Percentiles rank a stretch among this genome's conserved stretches.
Evolutionary conservation across 2,113 vertebrate species (phyloP).

Genomic region (Rhea pennata): DNA sequence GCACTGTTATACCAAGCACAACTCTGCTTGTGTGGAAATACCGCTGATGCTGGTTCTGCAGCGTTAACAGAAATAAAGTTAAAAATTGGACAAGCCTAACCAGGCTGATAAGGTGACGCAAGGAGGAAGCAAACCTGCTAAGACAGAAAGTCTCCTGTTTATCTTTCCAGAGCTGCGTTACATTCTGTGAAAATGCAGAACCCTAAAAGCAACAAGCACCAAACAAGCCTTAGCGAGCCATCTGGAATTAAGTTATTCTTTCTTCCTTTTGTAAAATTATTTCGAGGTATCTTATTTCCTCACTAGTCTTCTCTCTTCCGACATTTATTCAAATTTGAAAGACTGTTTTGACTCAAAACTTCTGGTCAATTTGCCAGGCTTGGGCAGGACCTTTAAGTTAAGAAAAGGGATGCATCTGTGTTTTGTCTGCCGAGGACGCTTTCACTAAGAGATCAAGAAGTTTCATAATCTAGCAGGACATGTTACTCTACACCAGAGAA

Average conservation of each 20-base stretch:
- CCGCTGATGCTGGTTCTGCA: neutral
- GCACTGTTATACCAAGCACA: neutral
- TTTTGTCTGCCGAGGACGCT: slow-evolving; percentile 5
- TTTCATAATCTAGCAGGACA: neutral
- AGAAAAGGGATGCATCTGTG: neutral
- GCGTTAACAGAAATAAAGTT: neutral
- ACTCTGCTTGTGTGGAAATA: neutral
- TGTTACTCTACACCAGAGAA: slow-evolving; percentile 59
- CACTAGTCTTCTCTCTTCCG: neutral
- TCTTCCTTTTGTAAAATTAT: neutral
- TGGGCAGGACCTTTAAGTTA: neutral
- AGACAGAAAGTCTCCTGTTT: neutral
- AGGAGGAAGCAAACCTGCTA: neutral
- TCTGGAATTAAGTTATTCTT: neutral
- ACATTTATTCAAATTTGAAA: neutral
- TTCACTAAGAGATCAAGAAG: slow-evolving; percentile 2
- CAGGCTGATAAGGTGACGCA: neutral
- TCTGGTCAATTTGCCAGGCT: neutral
- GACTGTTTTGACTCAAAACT: neutral
- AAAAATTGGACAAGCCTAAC: neutral
- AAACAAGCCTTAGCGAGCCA: neutral
- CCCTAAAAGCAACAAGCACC: neutral
- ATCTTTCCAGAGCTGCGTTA: neutral
- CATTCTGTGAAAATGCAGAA: neutral
- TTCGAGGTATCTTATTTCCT: neutral